Evolutionary conservation across 2,888 invertebrate species (phyloP), one percentile per base, ranked within the genome.

Genomic region (Hirtodrosophila alboralis): DNA sequence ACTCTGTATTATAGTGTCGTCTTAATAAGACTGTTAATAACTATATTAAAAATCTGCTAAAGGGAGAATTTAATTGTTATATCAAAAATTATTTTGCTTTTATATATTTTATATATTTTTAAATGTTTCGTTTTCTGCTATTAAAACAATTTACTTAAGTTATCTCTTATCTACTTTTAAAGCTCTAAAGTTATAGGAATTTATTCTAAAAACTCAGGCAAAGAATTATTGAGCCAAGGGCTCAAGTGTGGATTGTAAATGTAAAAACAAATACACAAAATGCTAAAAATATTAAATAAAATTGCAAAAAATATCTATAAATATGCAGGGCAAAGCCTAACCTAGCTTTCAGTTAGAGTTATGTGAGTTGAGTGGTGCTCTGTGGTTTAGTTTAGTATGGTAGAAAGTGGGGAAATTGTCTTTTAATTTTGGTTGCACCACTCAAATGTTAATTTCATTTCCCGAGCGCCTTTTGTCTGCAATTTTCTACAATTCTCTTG

Each of bases 371-470:
- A 40, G 21, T 31, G 53, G n/a, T 44, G 21, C 3, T 16, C 16
- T 47, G 36, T 49, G 30, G 30, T 26, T 38, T 21, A 12, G 9
- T 41, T 10, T 38, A 12, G 27, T 14, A 18, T 31, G 34, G 38
- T 13, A 7, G 13, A 6, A 3, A 26, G 31, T 34, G 41, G 9
- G 45, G 30, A 56, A 54, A 47, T 45, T 41, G 61, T 48, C 37
- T 69, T 75, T 84, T 86, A 84, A 86, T 83, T 86, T 86, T 62
- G 60, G 83, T 38, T 67, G 75, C 62, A 61, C 61, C 86, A 75
- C 81, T 86, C 86, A 79, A 81, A 83, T 83, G 81, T 86, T 83
- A 83, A 83, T 83, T 83, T 83, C 70, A 86, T 84, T 83, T 86
- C 51, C 79, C 76, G 64, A 63, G 21, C 49, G 86, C 63, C 85